Evolutionary conservation across 2,113 vertebrate genomes (phyloP).

Genomic region (Upupa epops): DNA sequence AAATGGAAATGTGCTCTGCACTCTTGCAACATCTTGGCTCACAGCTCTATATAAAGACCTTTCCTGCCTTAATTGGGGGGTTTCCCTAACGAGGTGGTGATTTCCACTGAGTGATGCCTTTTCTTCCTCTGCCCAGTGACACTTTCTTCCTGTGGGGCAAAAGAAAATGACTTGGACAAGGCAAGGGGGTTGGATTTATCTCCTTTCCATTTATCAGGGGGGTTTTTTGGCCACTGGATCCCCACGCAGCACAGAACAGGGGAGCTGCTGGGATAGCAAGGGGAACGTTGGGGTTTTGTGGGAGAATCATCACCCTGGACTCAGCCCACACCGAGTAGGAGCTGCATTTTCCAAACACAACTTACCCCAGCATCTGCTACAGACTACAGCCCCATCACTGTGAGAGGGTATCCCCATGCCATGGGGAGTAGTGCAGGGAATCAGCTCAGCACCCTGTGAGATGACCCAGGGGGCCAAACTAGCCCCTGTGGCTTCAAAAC

Average conservation of each 20-base stretch:
- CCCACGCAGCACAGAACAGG: background rate
- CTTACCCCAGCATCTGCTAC: background rate
- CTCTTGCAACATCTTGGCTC: background rate
- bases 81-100: background rate
- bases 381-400: background rate
- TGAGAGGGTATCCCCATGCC: no score
- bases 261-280: background rate
- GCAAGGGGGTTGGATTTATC: background rate
- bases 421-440: background rate
- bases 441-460: background rate
- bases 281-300: accelerated
- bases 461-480: background rate
- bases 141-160: background rate
- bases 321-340: accelerated
- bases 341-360: background rate
- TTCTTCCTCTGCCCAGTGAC: background rate
- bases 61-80: background rate
- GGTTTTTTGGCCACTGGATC: no score
- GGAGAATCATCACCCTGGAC: background rate
- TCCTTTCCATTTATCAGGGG: background rate
- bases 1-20: slow-evolving; percentile 36
- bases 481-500: background rate
- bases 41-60: background rate
- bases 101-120: background rate
- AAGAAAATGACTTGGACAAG: background rate